Conservation (phyloP, 2,888 invertebrate genomes). For the Nipponacmea schrenckii region DNA sequence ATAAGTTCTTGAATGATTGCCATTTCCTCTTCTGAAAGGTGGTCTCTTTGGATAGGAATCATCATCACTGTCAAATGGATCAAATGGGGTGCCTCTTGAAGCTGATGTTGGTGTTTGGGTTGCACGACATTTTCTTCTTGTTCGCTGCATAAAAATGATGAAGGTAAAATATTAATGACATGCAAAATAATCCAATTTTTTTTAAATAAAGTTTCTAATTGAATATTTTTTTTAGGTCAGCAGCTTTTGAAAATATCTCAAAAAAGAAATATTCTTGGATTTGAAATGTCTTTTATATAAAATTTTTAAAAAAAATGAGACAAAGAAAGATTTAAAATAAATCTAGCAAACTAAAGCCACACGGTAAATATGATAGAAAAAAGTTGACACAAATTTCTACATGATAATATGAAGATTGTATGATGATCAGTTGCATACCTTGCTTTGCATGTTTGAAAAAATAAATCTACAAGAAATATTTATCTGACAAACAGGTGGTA, state of each 20-base stretch:
- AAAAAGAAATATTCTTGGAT: no score
- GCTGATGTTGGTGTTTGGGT: conserved; percentile 54
- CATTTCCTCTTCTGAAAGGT: neutral
- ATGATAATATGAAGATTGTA: no score
- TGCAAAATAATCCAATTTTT: conserved; percentile 6
- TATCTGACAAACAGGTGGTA: no score
- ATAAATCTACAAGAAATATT: no score
- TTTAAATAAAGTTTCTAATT: neutral
- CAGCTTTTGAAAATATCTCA: neutral
- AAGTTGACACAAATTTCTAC: no score
- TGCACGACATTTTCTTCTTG: conserved; percentile 51
- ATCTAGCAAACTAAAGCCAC: no score
- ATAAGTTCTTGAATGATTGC: neutral
- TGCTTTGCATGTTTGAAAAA: no score
- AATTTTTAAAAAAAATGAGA: no score
- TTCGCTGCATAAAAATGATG: conserved; percentile 35
- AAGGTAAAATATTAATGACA: conserved; percentile 20
- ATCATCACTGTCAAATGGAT: conserved; percentile 38
- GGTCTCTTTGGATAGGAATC: conserved; percentile 31
- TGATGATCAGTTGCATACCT: no score
- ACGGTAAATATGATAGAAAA: no score
- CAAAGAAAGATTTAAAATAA: no score
- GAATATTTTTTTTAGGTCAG: neutral
- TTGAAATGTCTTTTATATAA: no score
- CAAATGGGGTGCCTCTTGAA: conserved; percentile 38